A percentile compares a stretch with the other conserved stretches of the same genome.
These are phyloP conservation scores for Lophura nycthemera DNA, from an alignment of 2,113 vertebrate genomes.

Conservation along the genomic window DNA sequence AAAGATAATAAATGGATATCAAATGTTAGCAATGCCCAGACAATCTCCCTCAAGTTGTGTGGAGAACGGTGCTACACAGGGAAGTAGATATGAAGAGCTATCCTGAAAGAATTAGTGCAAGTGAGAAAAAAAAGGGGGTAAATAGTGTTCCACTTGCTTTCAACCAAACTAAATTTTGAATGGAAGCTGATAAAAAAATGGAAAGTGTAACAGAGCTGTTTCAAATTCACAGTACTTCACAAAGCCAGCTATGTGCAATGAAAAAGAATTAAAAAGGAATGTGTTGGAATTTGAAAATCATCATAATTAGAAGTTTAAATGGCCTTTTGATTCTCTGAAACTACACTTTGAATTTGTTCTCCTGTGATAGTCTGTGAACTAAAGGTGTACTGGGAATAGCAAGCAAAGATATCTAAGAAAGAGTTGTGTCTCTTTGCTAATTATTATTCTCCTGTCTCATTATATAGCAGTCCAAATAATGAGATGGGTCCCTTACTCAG, in stretches of 20 bases:
- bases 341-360: background rate
- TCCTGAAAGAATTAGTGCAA: background rate
- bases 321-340: background rate
- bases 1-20: background rate
- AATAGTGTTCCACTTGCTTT: background rate
- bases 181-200: background rate
- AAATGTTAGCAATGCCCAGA: background rate
- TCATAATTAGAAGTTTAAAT: background rate
- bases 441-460: background rate
- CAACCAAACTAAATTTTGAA: background rate
- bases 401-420: background rate
- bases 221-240: background rate
- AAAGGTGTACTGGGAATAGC: background rate
- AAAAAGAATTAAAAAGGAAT: background rate
- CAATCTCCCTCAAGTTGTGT: background rate
- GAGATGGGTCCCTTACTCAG: background rate
- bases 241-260: background rate
- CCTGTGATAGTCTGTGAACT: background rate
- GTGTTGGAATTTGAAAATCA: background rate
- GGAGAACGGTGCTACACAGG: background rate
- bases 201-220: background rate
- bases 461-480: background rate
- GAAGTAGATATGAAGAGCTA: background rate
- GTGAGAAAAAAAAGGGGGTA: rapidly evolving
- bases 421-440: background rate